phyloP scores from a whole-genome alignment of 2,888 invertebrate genomes.

The Eupithecia subumbrata region DNA sequence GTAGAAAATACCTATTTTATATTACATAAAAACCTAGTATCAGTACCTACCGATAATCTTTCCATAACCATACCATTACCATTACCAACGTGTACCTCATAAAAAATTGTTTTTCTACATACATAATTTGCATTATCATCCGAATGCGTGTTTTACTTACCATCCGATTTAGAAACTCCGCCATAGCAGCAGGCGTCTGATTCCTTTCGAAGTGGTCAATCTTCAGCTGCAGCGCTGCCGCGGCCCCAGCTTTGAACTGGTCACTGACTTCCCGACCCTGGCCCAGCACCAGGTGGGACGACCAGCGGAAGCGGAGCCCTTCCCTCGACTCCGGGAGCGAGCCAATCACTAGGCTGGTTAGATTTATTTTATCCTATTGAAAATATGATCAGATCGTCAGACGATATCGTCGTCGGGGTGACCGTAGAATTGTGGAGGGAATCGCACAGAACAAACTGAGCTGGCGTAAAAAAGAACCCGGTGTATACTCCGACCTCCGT shows the following conservation, averaged over 20 bases:
- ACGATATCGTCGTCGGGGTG: background rate
- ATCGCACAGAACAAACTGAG: background rate
- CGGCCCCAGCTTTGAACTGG: constrained; percentile 51
- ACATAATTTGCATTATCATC: too few relatives aligned
- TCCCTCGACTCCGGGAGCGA: constrained; percentile 59
- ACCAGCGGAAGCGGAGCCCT: constrained; percentile 64
- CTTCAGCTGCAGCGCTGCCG: constrained; percentile 52
- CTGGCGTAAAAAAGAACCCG: too few relatives aligned
- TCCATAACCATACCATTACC: too few relatives aligned
- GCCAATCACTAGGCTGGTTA: constrained; percentile 58
- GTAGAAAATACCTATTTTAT: too few relatives aligned
- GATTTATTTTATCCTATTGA: constrained; percentile 61
- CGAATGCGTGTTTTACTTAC: constrained; percentile 48
- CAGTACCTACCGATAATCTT: too few relatives aligned
- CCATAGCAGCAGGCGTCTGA: constrained; percentile 56
- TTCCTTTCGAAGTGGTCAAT: constrained; percentile 59
- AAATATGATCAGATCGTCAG: background rate
- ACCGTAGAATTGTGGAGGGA: background rate
- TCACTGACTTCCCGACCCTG: constrained; percentile 48
- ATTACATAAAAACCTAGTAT: too few relatives aligned
- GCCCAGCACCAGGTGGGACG: constrained; percentile 63
- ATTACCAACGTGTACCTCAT: background rate
- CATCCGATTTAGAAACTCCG: constrained; percentile 63
- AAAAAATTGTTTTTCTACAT: background rate
- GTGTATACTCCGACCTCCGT: too few relatives aligned